Percentiles rank a stretch among this genome's conserved stretches.
These are phyloP conservation scores for Procambarus virginalis DNA, from an alignment of 1,140 invertebrate species.

Conservation along the genomic window DNA sequence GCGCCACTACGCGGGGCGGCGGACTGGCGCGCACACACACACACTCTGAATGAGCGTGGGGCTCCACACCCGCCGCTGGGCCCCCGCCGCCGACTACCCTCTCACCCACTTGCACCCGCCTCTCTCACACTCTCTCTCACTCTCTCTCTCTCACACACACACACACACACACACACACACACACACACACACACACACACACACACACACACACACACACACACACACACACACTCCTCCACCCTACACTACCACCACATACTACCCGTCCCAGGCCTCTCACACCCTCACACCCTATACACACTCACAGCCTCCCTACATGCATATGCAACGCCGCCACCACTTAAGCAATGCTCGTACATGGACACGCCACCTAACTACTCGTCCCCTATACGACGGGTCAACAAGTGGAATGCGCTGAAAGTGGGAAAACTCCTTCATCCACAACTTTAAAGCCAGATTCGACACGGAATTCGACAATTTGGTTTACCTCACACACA, in stretches of 20 bases:
- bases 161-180: too few species aligned
- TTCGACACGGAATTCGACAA: too few species aligned
- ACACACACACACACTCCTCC: neutral
- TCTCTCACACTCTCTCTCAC: conserved; percentile 19
- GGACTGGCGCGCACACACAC: conserved; percentile 43
- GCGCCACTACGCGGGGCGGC: conserved; percentile 61
- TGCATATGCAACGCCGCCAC: too few species aligned
- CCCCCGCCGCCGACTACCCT: conserved; percentile 52
- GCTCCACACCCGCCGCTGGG: conserved; percentile 35
- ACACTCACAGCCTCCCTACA: neutral
- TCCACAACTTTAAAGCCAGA: too few species aligned
- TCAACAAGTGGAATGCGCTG: too few species aligned
- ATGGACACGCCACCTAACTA: too few species aligned
- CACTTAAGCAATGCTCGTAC: neutral
- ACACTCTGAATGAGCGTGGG: conserved; percentile 66
- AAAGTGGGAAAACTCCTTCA: too few species aligned
- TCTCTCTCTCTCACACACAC: too few species aligned
- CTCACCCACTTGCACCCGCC: conserved; percentile 22
- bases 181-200: too few species aligned
- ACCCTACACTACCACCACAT: neutral
- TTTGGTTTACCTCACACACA: too few species aligned
- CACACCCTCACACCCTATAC: too few species aligned
- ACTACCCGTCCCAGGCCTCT: neutral
- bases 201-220: neutral
- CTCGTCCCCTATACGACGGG: too few species aligned